Evolutionary conservation across 2,113 vertebrate genomes (phyloP), one percentile per base, ranked within the genome.

Genomic region (Austrofundulus limnaeus): DNA sequence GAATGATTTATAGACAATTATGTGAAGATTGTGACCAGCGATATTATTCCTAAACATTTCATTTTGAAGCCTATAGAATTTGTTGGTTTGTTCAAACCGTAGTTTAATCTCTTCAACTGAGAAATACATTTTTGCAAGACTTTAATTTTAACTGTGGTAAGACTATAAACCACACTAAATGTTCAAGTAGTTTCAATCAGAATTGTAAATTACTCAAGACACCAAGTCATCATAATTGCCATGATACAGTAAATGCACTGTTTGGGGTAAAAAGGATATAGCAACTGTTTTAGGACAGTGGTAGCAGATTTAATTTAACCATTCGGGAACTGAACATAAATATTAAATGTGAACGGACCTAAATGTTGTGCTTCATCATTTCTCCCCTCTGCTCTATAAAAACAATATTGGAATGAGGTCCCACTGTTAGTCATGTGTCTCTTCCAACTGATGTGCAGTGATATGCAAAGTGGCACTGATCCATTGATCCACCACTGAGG

Each of bases 381-480:
- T 34, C 38, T 47, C 61, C 62, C 60, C 67, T 57, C 37, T 57
- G 43, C 50, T 62, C 61, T 24, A 37, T 43, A 23, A 67, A 71
- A 34, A 77, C n/a, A 71, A 81, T 70, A 79, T 70, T 81, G 71
- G 72, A 83, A 83, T 73, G 49, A 69, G 70, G 43, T 78, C 81
- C 55, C 82, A 74, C 70, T 49, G 59, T 77, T 61, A 49, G 74
- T 75, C 46, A 80, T 83, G 72, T 83, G 68, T 77, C 76, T 69
- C 69, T 24, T 81, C 59, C 70, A 81, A 81, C 46, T 25, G 65
- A 83, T 82, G 69, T 10, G 17, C 75, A 85, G 63, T 82, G 70
- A 85, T 84, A 86, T 87, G 86, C 82, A 89, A 90, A 89, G 83
- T 82, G 69, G 72, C 75, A 79, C 55, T 16, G 50, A 84, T 87